phyloP scores from a whole-genome alignment of 2,888 invertebrate species.

The Siphonodentalium dalli region DNA sequence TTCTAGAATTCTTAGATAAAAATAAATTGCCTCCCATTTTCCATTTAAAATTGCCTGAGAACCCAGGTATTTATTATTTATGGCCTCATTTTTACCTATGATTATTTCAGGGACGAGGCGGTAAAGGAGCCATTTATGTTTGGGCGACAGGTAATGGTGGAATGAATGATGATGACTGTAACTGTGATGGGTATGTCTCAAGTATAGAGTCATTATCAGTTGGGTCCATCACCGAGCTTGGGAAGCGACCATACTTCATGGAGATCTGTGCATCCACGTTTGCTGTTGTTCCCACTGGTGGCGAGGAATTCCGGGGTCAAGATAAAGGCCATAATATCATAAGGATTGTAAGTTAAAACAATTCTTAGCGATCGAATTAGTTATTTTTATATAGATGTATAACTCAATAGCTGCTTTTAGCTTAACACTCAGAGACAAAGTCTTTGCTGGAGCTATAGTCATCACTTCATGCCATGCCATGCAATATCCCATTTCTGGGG shows the following conservation, averaged over 20 bases:
- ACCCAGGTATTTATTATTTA: no score
- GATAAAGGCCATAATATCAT: constrained; percentile 5
- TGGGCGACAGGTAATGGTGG: constrained; percentile 65
- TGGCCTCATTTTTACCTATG: not conserved
- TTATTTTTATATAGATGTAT: no score
- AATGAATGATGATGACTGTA: constrained; percentile 52
- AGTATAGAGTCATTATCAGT: constrained; percentile 56
- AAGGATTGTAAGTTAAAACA: no score
- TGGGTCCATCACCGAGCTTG: constrained; percentile 53
- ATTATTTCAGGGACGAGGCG: constrained; percentile 52
- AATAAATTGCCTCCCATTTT: no score
- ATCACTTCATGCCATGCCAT: no score
- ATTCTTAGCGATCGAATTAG: no score
- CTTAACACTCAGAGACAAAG: no score
- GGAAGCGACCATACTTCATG: constrained; percentile 54
- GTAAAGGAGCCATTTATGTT: constrained; percentile 56
- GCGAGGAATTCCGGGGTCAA: no score
- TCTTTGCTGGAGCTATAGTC: no score
- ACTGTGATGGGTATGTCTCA: constrained; percentile 61
- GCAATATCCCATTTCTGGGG: no score
- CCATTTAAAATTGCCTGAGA: no score
- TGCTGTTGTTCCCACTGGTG: constrained; percentile 53
- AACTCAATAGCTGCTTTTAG: no score
- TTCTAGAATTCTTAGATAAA: not conserved
- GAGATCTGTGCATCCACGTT: constrained; percentile 60